These are phyloP conservation scores for Herpailurus yagouaroundi DNA, from an alignment of 2,113 vertebrate genomes.

Conservation along the genomic window DNA sequence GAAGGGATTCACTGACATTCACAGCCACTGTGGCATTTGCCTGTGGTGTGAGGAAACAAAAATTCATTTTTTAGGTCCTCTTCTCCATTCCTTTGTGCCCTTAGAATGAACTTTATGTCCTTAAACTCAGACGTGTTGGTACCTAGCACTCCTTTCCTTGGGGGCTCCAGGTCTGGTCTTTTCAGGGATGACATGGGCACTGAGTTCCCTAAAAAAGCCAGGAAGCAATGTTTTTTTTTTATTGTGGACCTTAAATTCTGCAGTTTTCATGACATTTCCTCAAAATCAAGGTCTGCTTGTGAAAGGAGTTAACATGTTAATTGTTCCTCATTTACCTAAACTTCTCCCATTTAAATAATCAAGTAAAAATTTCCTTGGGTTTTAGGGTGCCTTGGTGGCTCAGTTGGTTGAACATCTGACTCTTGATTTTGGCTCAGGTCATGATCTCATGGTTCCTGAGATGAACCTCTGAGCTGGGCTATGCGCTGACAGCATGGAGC, in stretches of 20 bases:
- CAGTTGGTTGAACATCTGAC: no score
- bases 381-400: not conserved
- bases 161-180: not conserved
- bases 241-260: not conserved
- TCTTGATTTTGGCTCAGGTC: no score
- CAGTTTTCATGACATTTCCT: not conserved
- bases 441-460: no score
- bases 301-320: not conserved
- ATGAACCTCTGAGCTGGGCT: no score
- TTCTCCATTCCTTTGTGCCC: not conserved
- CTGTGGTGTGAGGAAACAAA: not conserved
- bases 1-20: not conserved
- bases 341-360: not conserved
- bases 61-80: not conserved
- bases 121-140: not conserved
- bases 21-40: not conserved
- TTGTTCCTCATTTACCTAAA: not conserved
- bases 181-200: not conserved
- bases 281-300: not conserved
- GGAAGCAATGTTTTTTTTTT: not conserved
- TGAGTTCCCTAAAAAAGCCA: not conserved
- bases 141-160: not conserved
- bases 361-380: not conserved
- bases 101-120: not conserved
- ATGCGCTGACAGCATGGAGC: no score